Percentiles rank a stretch among this genome's conserved stretches.
Conservation (phyloP, 2,797 vertebrate species). For the Sebastes dallii region DNA sequence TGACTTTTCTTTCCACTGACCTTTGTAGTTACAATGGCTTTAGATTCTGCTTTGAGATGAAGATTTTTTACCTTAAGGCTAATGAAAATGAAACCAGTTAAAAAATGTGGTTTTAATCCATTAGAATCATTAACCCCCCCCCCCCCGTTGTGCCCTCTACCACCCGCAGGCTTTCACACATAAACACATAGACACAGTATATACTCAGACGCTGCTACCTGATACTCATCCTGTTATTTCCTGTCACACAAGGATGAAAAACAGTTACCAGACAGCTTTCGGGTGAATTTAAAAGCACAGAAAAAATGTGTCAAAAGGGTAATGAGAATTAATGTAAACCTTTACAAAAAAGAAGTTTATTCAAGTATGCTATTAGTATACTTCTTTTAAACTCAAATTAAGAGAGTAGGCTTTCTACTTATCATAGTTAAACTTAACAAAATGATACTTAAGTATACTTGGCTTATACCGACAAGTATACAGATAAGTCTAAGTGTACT, state of each 20-base stretch:
- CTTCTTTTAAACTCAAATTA: no score
- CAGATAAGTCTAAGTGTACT: no score
- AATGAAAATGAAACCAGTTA: not conserved
- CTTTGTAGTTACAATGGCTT: not conserved
- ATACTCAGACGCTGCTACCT: constrained; percentile 13
- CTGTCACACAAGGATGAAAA: not conserved
- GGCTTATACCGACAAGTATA: no score
- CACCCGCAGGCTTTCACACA: constrained; percentile 31
- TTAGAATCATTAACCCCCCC: not conserved
- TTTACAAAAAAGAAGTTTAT: no score
- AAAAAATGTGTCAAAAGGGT: not conserved
- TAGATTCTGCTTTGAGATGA: not conserved
- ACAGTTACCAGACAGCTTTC: not conserved
- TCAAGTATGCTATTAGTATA: no score
- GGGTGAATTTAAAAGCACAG: not conserved
- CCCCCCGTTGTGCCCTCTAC: not conserved
- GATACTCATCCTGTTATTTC: constrained; percentile 20
- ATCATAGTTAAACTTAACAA: no score
- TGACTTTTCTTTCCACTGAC: not conserved
- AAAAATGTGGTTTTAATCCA: constrained; percentile 9
- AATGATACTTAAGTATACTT: no score
- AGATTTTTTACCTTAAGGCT: not conserved
- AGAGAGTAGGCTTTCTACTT: no score
- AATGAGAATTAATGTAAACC: not conserved
- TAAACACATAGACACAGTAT: constrained; percentile 30